These are phyloP conservation scores for Trissolcus brochymenae DNA, from an alignment of 2,888 invertebrate genomes.

Conservation along the genomic window DNA sequence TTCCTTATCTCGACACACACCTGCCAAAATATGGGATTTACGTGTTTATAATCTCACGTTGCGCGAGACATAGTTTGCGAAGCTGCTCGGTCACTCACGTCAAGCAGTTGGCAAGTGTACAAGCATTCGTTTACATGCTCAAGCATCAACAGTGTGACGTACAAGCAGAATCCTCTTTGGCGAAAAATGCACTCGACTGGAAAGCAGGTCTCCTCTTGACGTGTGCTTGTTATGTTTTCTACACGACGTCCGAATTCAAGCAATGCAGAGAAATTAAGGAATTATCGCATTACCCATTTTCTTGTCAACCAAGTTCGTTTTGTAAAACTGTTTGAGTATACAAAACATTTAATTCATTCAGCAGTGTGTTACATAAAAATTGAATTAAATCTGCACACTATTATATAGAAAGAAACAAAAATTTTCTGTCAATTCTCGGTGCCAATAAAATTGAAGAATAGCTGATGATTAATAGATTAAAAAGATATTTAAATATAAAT, in stretches of 20 bases:
- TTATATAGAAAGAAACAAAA: too few species aligned
- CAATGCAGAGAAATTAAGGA: slow-evolving; percentile 48
- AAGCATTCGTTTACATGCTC: slow-evolving; percentile 66
- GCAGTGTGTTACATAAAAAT: too few species aligned
- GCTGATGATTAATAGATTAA: too few species aligned
- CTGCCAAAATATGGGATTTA: slow-evolving; percentile 56
- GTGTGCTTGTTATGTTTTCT: slow-evolving; percentile 53
- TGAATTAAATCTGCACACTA: too few species aligned
- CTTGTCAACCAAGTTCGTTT: slow-evolving; percentile 22
- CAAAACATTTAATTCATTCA: not conserved
- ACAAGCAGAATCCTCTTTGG: slow-evolving; percentile 55
- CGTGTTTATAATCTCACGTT: slow-evolving; percentile 46
- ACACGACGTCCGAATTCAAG: slow-evolving; percentile 54
- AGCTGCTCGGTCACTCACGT: slow-evolving; percentile 57
- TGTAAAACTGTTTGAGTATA: slow-evolving; percentile 9
- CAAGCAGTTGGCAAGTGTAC: slow-evolving; percentile 68
- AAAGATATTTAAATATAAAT: too few species aligned
- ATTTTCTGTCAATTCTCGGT: too few species aligned
- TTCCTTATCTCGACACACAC: slow-evolving; percentile 51
- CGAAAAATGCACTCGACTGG: slow-evolving; percentile 57
- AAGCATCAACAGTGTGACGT: slow-evolving; percentile 52
- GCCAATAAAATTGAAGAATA: too few species aligned
- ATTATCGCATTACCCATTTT: slow-evolving; percentile 45
- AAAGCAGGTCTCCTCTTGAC: slow-evolving; percentile 53
- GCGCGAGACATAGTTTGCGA: slow-evolving; percentile 35